Conservation (phyloP, 2,888 invertebrate genomes). For the Heliconius hortense region DNA sequence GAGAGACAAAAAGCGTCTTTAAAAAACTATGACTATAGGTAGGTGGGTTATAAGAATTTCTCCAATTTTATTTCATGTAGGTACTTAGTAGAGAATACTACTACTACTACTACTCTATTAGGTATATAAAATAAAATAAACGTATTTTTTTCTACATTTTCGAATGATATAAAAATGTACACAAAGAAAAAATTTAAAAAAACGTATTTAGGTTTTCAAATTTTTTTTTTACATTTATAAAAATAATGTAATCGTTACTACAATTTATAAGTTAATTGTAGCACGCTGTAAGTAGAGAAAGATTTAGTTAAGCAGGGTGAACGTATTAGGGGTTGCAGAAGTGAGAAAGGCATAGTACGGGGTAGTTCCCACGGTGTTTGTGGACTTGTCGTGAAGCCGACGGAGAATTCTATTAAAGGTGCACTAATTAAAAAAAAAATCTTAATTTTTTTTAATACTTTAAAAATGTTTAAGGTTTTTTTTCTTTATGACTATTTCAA, state of each 20-base stretch:
- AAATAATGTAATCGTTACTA: background rate
- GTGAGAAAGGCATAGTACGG: constrained; percentile 35
- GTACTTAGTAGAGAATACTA: too few relatives aligned
- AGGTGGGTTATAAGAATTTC: too few relatives aligned
- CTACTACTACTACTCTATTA: too few relatives aligned
- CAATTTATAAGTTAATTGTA: constrained; percentile 18
- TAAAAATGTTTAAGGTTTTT: background rate
- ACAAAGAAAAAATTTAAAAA: too few relatives aligned
- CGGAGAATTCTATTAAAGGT: constrained; percentile 39
- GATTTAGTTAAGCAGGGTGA: constrained; percentile 19
- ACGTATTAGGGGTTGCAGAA: constrained; percentile 42
- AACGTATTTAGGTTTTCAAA: too few relatives aligned
- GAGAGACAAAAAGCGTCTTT: too few relatives aligned
- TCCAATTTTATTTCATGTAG: too few relatives aligned
- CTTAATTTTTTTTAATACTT: too few relatives aligned
- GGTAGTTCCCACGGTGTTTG: constrained; percentile 53
- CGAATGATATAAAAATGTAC: too few relatives aligned
- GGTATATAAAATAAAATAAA: too few relatives aligned
- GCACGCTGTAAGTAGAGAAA: background rate
- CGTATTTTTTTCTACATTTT: too few relatives aligned
- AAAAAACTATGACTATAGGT: too few relatives aligned
- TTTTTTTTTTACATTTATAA: background rate
- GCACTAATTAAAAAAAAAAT: background rate
- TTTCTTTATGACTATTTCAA: background rate
- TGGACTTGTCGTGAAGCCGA: constrained; percentile 39